Percentiles rank a stretch among this genome's conserved stretches.
Evolutionary conservation across 2,888 invertebrate genomes (phyloP).

Genomic region (Tetragonula carbonaria): DNA sequence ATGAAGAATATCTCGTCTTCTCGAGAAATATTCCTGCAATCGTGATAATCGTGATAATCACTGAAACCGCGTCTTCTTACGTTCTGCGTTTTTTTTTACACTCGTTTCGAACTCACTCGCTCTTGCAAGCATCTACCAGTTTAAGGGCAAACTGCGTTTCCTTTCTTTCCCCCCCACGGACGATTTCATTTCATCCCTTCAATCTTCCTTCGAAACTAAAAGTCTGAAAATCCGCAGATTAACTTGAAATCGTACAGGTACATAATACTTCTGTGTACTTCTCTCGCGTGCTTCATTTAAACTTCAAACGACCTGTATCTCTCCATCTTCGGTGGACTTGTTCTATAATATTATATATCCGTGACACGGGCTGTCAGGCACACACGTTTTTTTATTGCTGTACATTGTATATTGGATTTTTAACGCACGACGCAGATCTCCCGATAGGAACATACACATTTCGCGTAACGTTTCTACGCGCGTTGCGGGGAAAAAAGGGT

Average conservation of each 20-base stretch:
- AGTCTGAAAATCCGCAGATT: constrained; percentile 61
- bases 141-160: not conserved
- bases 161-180: not conserved
- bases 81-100: no score
- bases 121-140: not conserved
- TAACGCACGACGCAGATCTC: constrained; percentile 51
- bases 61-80: not conserved
- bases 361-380: no score
- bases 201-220: constrained; percentile 57
- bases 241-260: constrained; percentile 43
- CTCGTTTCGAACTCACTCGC: not conserved
- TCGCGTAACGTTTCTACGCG: constrained; percentile 9
- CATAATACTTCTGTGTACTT: constrained; percentile 31
- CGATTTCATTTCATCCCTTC: constrained; percentile 28
- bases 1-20: no score
- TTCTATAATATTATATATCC: not conserved
- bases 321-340: constrained; percentile 38
- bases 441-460: constrained; percentile 23
- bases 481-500: not conserved
- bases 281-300: constrained; percentile 40
- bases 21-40: no score
- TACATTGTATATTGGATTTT: constrained; percentile 56
- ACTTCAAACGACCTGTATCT: constrained; percentile 30
- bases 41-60: not conserved
- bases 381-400: constrained; percentile 44